Evolutionary conservation across 2,113 vertebrate species (phyloP).

Genomic region (Epinephelus moara): DNA sequence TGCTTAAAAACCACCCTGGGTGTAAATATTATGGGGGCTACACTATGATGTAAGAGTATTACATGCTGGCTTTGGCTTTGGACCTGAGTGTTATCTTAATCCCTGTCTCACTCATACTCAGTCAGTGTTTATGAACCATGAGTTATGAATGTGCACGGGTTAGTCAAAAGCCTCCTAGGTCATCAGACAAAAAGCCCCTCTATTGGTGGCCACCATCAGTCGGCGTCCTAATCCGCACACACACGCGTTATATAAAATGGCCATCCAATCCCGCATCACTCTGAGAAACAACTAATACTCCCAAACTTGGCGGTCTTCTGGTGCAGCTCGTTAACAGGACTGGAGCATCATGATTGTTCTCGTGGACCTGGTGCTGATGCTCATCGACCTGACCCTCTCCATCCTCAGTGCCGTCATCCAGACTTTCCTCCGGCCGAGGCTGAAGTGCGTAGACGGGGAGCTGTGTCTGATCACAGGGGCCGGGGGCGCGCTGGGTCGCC

Average conservation of each 20-base stretch:
- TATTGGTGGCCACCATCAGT: slow-evolving; percentile 54
- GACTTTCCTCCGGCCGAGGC: slow-evolving; percentile 73
- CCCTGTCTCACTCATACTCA: slow-evolving; percentile 9
- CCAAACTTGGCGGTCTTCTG: slow-evolving; percentile 1
- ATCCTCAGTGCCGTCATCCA: slow-evolving; percentile 71
- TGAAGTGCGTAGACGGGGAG: slow-evolving; percentile 83
- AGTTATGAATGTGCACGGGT: slow-evolving; percentile 50
- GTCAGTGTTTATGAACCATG: slow-evolving; percentile 7
- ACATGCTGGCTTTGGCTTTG: background rate
- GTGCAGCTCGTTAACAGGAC: background rate
- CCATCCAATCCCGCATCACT: slow-evolving; percentile 43
- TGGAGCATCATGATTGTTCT: slow-evolving; percentile 69
- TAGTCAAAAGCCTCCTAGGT: slow-evolving; percentile 25
- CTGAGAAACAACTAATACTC: background rate
- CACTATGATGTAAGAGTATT: background rate
- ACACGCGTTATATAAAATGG: slow-evolving; percentile 74
- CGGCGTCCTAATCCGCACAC: slow-evolving; percentile 65
- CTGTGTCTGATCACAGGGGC: slow-evolving; percentile 89
- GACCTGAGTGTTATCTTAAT: slow-evolving; percentile 26
- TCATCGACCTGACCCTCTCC: slow-evolving; percentile 69
- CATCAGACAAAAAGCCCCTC: slow-evolving; percentile 58
- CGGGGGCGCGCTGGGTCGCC: slow-evolving; percentile 86
- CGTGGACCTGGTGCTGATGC: slow-evolving; percentile 79
- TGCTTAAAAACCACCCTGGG: background rate
- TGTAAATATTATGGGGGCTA: background rate